phyloP scores from a whole-genome alignment of 2,797 vertebrate genomes.

The Benthosema pterotum region DNA sequence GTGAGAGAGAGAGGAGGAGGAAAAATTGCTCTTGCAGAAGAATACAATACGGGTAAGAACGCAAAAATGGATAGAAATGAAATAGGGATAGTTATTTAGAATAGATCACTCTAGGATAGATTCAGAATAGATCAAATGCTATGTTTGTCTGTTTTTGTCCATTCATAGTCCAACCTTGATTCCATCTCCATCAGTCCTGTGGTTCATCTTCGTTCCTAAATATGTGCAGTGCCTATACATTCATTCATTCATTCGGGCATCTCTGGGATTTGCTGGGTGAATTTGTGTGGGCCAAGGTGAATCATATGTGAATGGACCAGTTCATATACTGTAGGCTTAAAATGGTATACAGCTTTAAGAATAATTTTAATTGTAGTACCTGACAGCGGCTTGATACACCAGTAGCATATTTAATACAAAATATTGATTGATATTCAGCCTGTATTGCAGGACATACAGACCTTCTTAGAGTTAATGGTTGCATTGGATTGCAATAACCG shows the following conservation, averaged over 20 bases:
- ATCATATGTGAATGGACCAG: constrained; percentile 56
- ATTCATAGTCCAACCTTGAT: constrained; percentile 44
- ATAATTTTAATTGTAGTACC: not conserved
- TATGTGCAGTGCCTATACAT: constrained; percentile 19
- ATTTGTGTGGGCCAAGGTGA: constrained; percentile 49
- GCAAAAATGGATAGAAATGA: constrained; percentile 54
- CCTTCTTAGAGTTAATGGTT: constrained; percentile 18
- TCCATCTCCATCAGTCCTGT: constrained; percentile 26
- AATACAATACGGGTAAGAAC: constrained; percentile 82
- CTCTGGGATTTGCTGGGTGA: constrained; percentile 29
- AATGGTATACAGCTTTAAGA: constrained; percentile 27
- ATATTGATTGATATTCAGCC: constrained; percentile 27
- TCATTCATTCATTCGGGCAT: constrained; percentile 29
- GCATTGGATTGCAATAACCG: constrained; percentile 24
- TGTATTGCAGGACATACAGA: constrained; percentile 5
- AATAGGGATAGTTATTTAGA: constrained; percentile 68
- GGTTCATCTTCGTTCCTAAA: constrained; percentile 20
- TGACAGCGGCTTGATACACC: constrained; percentile 29
- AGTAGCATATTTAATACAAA: constrained; percentile 26
- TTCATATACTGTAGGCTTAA: constrained; percentile 31
- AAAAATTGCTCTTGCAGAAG: constrained; percentile 79
- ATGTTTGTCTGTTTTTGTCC: constrained; percentile 36
- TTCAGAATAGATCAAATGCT: constrained; percentile 59
- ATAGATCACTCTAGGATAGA: too few species aligned
- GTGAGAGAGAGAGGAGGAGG: constrained; percentile 64